A percentile compares a stretch with the other conserved stretches of the same genome.
phyloP scores from a whole-genome alignment of 2,888 invertebrate genomes.

The Dryadula phaetusa region DNA sequence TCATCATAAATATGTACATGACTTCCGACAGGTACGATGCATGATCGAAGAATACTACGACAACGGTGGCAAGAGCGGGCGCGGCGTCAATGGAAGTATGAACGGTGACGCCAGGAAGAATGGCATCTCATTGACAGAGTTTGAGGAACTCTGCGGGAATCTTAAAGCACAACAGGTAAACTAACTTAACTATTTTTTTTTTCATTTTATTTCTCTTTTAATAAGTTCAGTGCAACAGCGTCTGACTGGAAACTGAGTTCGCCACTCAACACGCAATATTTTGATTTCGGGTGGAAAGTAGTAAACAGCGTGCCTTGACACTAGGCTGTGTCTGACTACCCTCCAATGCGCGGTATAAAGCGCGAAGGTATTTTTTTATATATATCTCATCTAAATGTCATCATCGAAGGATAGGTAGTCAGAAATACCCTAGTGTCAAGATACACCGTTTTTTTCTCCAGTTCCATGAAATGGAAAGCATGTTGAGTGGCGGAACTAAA shows the following conservation, averaged over 20 bases:
- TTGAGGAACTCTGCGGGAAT: constrained; percentile 94
- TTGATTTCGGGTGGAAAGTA: no score
- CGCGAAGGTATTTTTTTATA: no score
- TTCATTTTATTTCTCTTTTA: neutral
- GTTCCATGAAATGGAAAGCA: no score
- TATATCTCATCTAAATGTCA: no score
- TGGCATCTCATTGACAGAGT: constrained; percentile 94
- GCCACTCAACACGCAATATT: no score
- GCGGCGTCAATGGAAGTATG: constrained; percentile 77
- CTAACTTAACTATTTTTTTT: neutral
- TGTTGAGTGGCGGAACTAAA: no score
- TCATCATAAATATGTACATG: neutral
- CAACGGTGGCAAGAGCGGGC: constrained; percentile 69
- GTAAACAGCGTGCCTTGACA: no score
- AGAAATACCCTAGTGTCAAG: neutral
- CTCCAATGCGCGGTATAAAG: no score
- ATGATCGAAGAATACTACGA: constrained; percentile 93
- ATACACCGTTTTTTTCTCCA: neutral
- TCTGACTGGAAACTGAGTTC: no score
- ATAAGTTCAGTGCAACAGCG: no score
- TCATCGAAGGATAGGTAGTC: no score
- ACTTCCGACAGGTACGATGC: constrained; percentile 85
- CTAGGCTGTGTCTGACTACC: no score
- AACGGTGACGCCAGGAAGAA: constrained; percentile 88
- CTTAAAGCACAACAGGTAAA: constrained; percentile 92